phyloP scores from a whole-genome alignment of 2,113 vertebrate species.

The Ciconia boyciana region DNA sequence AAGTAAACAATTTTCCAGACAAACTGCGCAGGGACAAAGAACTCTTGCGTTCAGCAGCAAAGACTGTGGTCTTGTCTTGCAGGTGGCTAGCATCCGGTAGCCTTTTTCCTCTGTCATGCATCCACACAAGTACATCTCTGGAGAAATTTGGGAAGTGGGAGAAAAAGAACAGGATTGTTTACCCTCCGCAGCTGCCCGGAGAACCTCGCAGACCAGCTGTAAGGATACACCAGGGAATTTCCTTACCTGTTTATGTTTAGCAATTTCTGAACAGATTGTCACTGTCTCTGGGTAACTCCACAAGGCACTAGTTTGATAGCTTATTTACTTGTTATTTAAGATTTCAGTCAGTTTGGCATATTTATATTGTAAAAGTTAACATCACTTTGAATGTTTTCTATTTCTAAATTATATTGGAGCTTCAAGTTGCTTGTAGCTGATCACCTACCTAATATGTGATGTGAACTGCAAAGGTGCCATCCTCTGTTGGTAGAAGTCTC shows the following conservation, averaged over 20 bases:
- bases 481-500: neutral
- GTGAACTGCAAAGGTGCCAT: neutral
- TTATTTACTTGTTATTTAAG: neutral
- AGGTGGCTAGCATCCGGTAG: conserved; percentile 66
- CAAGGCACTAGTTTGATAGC: neutral
- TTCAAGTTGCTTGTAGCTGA: neutral
- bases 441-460: neutral
- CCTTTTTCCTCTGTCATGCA: conserved; percentile 63
- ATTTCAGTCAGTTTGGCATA: neutral
- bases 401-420: neutral
- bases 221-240: conserved; percentile 34
- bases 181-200: conserved; percentile 85
- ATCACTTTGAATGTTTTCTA: neutral
- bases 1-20: neutral
- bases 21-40: neutral
- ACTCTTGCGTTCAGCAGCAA: neutral
- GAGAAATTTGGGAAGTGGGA: conserved; percentile 80
- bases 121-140: conserved; percentile 78
- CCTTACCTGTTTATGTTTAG: neutral
- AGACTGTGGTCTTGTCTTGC: conserved; percentile 33
- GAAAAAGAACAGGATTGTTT: conserved; percentile 81
- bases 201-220: conserved; percentile 90
- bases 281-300: neutral
- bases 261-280: neutral
- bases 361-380: neutral